Base-by-base conservation (phyloP, 2,113 vertebrate genomes). In the Labeo rohita region DNA sequence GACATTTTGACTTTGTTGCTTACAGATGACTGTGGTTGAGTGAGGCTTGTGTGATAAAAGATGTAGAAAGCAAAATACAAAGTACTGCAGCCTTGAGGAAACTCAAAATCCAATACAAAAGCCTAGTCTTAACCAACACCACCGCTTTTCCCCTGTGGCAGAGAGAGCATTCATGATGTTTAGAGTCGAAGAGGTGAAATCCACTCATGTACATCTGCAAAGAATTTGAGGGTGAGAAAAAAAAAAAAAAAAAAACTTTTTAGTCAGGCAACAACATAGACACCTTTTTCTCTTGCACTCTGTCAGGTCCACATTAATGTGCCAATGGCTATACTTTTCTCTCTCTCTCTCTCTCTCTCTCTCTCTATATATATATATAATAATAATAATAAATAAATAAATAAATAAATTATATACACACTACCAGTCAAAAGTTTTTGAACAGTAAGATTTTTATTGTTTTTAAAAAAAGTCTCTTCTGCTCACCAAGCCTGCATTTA, bases 201-300 rank as follows among this genome's bases (percentile, higher is more conserved):
- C 7, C 34, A 66, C 11, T 65, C 47, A 59, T 39, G 45, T 39
- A 36, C 43, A 52, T 86, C 36, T 73, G 68, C 28, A 36, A 39
- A 34, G 16, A 45, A 72, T 45, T 18, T 45, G 4, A 3, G 18
- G 36, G 16, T 4, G 3, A 68, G 16, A 34, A 68, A 66, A 66
- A 7, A 75, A 84, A 47, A 1, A 16, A 39, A 6, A 47, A 65
- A 11, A 28, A 6, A 49, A 18, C 6, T 15, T 87, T 84, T 36
- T n/a, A 80, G 23, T 34, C 83, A 84, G 76, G 83, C 83, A 87
- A 47, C 7, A 65, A 36, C 52, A 76, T 8, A 74, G 47, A 13
- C 87, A 85, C 36, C 70, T 36, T 68, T 78, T 21, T 9, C 45
- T 63, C n/a, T 54, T 45, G 11, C 52, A 52, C 73, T 76, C 49